Percentiles rank a stretch among this genome's conserved stretches.
Conservation (phyloP, 2,113 vertebrate genomes). For the Piaya cayana region DNA sequence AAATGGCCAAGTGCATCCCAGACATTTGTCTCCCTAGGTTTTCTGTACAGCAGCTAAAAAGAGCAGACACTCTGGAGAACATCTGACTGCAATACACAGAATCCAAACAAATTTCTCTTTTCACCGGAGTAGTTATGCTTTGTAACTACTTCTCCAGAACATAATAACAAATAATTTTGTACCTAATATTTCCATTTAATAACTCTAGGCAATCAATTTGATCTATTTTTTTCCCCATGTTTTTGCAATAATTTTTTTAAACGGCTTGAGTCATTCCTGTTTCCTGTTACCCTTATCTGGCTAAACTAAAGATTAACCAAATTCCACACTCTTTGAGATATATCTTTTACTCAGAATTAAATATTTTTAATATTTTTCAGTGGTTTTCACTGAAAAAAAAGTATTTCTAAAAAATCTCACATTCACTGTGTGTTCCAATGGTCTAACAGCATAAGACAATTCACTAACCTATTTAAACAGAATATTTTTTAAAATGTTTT, state of each 20-base stretch:
- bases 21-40: neutral
- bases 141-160: neutral
- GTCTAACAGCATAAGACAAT: neutral
- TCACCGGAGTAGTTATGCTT: neutral
- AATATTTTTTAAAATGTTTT: neutral
- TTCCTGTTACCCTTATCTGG: neutral
- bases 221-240: neutral
- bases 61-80: neutral
- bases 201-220: neutral
- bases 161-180: neutral
- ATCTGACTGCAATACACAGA: neutral
- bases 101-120: neutral
- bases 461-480: neutral
- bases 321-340: neutral
- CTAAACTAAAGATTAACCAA: neutral
- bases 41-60: neutral
- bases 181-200: neutral
- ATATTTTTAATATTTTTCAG: neutral
- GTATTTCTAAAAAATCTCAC: neutral
- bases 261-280: neutral
- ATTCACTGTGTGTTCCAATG: neutral
- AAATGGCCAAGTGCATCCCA: rapidly evolving
- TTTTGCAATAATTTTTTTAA: neutral
- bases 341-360: neutral
- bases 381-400: neutral